Percentiles rank a stretch among this genome's conserved stretches.
Evolutionary conservation across 2,888 invertebrate genomes (phyloP).

Genomic region (Sphaerophoria rueppellii): DNA sequence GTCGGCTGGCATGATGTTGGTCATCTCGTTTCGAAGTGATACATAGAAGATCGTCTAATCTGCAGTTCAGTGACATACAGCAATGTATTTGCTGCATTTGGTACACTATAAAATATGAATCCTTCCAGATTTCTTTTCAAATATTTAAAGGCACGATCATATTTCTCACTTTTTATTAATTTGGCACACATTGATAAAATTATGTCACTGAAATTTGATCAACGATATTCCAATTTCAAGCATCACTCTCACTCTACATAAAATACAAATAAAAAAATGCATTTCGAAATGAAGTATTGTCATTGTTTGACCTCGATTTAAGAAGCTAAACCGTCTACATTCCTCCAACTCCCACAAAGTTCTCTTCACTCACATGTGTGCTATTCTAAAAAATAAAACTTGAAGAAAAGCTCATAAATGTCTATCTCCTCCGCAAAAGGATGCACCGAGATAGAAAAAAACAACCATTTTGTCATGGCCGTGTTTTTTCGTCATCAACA

Average conservation of each 20-base stretch:
- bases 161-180: constrained; percentile 36
- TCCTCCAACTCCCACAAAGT: neutral
- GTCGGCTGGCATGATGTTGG: too few species aligned
- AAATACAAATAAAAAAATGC: constrained; percentile 11
- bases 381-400: neutral
- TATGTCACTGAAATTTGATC: constrained; percentile 42
- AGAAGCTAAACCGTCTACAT: constrained; percentile 35
- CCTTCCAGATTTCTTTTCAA: neutral
- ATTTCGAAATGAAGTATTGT: constrained; percentile 64
- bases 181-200: constrained; percentile 53
- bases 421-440: neutral
- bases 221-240: constrained; percentile 41
- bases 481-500: neutral
- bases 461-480: neutral
- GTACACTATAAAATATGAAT: too few species aligned
- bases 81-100: too few species aligned
- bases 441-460: constrained; percentile 4
- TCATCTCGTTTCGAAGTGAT: too few species aligned
- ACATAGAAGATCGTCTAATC: too few species aligned
- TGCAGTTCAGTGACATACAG: too few species aligned
- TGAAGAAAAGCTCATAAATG: neutral
- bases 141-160: neutral
- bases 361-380: neutral
- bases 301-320: constrained; percentile 50
- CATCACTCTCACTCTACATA: constrained; percentile 23